A percentile compares a stretch with the other conserved stretches of the same genome.
Conservation (phyloP, 64 coral and sea anemone species). For the Anthopleura sola region DNA sequence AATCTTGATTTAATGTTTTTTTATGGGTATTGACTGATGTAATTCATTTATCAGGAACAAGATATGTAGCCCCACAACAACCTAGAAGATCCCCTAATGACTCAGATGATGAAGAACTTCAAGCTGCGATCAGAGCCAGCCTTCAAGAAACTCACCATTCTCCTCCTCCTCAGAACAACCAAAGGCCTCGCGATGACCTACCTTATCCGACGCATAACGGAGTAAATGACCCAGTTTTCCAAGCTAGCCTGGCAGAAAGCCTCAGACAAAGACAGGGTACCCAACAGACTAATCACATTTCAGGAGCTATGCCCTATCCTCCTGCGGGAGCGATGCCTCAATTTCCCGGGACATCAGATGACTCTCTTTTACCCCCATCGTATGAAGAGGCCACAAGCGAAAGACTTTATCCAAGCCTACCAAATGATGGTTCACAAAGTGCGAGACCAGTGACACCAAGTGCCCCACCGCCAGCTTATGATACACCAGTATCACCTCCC, state of each 20-base stretch:
- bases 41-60: constrained; percentile 9
- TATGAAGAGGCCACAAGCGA: constrained; percentile 11
- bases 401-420: constrained; percentile 72
- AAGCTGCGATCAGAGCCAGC: constrained; percentile 85
- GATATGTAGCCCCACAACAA: constrained; percentile 3
- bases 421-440: neutral
- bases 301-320: neutral
- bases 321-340: neutral
- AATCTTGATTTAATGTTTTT: neutral
- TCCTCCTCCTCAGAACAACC: neutral
- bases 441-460: neutral
- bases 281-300: neutral
- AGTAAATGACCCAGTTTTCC: constrained; percentile 62
- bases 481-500: neutral
- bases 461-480: constrained; percentile 16
- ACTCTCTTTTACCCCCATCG: neutral
- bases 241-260: constrained; percentile 64
- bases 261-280: constrained; percentile 1
- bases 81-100: constrained; percentile 16
- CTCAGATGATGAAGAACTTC: constrained; percentile 81
- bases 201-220: constrained; percentile 29
- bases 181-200: neutral
- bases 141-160: constrained; percentile 65
- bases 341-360: neutral
- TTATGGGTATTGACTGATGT: neutral